Percentiles rank a stretch among this genome's conserved stretches.
phyloP scores from a whole-genome alignment of 2,797 vertebrate genomes.

The Micrastur ruficollis region DNA sequence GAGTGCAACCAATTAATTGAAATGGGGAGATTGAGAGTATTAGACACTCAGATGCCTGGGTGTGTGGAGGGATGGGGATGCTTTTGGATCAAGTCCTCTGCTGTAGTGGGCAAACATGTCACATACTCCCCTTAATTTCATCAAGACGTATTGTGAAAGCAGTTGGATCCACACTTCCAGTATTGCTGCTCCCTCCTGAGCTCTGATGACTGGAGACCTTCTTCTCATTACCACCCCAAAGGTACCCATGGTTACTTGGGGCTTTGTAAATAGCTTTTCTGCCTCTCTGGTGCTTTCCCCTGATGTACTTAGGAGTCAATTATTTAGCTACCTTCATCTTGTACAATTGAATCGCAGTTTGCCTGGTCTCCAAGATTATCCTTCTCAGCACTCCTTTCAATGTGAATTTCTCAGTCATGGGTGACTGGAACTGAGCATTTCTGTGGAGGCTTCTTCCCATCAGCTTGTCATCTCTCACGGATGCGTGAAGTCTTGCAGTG shows the following conservation, averaged over 20 bases:
- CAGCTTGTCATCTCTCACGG: neutral
- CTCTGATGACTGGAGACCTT: neutral
- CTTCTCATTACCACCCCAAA: neutral
- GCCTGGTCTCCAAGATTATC: neutral
- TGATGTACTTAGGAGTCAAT: neutral
- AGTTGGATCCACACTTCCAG: neutral
- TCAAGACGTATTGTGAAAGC: neutral
- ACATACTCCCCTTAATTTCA: neutral
- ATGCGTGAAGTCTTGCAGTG: neutral
- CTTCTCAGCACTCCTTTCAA: neutral
- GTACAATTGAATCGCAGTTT: neutral
- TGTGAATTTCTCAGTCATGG: neutral
- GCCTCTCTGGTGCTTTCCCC: neutral
- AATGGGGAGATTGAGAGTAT: neutral
- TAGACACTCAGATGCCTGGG: neutral
- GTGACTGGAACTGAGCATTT: neutral
- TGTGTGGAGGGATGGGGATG: neutral
- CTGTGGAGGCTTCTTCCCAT: neutral
- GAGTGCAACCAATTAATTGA: neutral
- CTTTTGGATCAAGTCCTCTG: neutral
- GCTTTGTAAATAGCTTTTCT: neutral
- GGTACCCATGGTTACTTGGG: neutral
- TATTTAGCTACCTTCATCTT: neutral
- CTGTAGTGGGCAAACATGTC: neutral
- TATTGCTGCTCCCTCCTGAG: neutral